A percentile compares a stretch with the other conserved stretches of the same genome.
phyloP scores from a whole-genome alignment of 1,140 invertebrate genomes.

The Bacillus rossius region DNA sequence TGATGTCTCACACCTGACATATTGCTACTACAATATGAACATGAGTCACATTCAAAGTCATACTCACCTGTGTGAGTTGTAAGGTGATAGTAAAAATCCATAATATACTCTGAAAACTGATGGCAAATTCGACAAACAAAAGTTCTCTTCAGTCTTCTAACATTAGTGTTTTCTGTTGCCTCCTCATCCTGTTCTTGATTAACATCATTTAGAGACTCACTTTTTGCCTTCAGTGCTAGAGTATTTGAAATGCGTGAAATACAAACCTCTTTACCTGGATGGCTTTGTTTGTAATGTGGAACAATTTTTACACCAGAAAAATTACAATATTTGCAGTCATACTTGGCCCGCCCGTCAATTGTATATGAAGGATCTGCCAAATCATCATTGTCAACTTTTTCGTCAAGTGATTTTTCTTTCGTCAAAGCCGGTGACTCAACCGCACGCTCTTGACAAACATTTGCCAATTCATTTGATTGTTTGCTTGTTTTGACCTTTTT shows the following conservation, averaged over 20 bases:
- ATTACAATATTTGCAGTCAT: too few relatives aligned
- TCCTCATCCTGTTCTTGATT: not conserved
- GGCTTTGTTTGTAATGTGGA: conserved; percentile 54
- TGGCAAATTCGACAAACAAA: conserved; percentile 48
- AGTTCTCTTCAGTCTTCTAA: conserved; percentile 21
- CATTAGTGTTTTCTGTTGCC: not conserved
- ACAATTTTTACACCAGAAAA: conserved; percentile 42
- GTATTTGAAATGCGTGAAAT: conserved; percentile 50
- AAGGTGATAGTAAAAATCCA: conserved; percentile 59
- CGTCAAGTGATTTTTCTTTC: too few relatives aligned
- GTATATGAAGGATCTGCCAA: too few relatives aligned
- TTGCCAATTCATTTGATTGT: too few relatives aligned
- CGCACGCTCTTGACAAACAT: too few relatives aligned
- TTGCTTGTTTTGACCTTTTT: too few relatives aligned
- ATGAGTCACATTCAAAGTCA: conserved; percentile 52
- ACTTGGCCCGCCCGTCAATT: too few relatives aligned
- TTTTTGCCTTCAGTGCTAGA: conserved; percentile 44
- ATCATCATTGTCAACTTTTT: too few relatives aligned
- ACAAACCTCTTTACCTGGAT: conserved; percentile 56
- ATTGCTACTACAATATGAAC: conserved; percentile 43
- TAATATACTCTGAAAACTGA: conserved; percentile 30
- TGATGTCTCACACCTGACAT: conserved; percentile 36
- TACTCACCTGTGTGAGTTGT: conserved; percentile 69
- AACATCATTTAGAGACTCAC: conserved; percentile 27
- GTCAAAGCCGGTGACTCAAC: too few relatives aligned